Conservation (phyloP, 2,797 vertebrate genomes). For the Nothura maculosa region DNA sequence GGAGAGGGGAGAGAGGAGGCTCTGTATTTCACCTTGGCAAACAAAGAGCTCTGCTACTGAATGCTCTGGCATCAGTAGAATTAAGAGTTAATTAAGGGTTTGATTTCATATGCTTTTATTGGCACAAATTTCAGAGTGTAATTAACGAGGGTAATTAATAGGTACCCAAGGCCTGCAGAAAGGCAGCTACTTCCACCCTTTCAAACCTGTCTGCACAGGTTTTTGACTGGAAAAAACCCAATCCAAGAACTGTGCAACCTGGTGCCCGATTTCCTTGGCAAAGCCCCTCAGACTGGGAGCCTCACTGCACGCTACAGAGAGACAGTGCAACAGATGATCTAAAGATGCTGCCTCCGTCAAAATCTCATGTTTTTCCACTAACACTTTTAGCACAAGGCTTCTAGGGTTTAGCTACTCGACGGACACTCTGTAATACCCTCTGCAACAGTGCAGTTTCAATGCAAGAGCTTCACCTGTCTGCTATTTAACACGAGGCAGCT, state of each 20-base stretch:
- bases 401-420: neutral
- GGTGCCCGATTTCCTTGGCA: neutral
- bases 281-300: neutral
- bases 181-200: neutral
- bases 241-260: neutral
- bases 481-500: neutral
- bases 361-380: accelerated
- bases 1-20: neutral
- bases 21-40: neutral
- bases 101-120: neutral
- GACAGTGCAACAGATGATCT: neutral
- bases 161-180: neutral
- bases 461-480: neutral
- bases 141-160: neutral
- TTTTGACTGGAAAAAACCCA: neutral
- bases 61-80: neutral
- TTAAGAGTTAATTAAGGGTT: neutral
- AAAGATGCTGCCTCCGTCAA: neutral
- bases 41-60: neutral
- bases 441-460: neutral
- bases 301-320: neutral
- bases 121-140: neutral
- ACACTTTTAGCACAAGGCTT: neutral
- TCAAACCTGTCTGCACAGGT: neutral
- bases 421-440: neutral